Conservation (phyloP, 2,797 vertebrate species). For the Falco concolor region DNA sequence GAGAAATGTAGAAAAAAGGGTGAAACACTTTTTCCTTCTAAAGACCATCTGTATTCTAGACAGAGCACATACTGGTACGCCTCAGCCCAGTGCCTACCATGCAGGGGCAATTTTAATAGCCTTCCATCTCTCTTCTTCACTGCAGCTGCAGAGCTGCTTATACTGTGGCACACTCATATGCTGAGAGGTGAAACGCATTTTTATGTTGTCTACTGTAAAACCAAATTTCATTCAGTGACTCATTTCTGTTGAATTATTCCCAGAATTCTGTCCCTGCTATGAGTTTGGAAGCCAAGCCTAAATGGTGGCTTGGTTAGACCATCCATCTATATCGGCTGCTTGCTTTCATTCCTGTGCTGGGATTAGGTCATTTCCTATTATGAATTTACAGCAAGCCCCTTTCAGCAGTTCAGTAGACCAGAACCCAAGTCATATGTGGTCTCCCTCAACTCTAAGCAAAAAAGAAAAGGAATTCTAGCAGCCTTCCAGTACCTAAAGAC, state of each 20-base stretch:
- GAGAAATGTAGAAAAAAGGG: neutral
- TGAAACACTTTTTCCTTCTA: neutral
- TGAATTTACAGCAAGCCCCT: neutral
- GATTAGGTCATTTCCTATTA: neutral
- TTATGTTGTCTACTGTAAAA: neutral
- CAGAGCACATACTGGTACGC: accelerated
- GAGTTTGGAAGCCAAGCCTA: neutral
- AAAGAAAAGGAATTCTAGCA: neutral
- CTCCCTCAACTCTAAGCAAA: neutral
- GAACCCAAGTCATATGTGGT: neutral
- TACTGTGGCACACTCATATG: neutral
- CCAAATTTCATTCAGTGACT: neutral
- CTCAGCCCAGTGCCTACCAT: neutral
- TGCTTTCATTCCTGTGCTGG: neutral
- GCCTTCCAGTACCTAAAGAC: too few species aligned
- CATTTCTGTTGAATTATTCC: neutral
- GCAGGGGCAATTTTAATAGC: neutral
- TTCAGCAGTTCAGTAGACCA: neutral
- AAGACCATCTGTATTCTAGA: neutral
- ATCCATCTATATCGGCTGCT: neutral
- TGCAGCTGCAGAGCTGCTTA: neutral
- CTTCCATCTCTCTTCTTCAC: neutral
- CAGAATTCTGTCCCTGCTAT: neutral
- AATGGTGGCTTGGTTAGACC: neutral
- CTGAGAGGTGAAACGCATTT: neutral